phyloP scores from a whole-genome alignment of 2,113 vertebrate species.

The Brachyistius frenatus region DNA sequence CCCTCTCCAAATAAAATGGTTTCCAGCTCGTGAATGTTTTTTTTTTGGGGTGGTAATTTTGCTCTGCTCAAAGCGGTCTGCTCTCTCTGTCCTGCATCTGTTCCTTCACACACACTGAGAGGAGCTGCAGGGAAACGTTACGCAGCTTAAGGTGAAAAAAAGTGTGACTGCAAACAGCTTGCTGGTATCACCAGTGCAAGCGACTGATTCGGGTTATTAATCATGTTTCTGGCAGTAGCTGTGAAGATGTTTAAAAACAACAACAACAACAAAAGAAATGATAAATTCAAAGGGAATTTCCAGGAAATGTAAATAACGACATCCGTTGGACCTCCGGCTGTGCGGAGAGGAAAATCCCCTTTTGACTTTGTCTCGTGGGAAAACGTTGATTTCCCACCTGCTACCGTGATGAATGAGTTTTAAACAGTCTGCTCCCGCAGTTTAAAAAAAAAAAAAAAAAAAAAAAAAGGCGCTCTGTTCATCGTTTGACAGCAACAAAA shows the following conservation, averaged over 20 bases:
- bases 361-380: background rate
- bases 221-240: background rate
- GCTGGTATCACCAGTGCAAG: conserved; percentile 4
- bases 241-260: background rate
- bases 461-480: background rate
- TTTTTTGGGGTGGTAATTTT: conserved; percentile 29
- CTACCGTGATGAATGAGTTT: background rate
- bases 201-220: no score
- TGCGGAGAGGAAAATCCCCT: no score
- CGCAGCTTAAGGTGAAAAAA: background rate
- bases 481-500: no score
- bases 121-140: conserved; percentile 17
- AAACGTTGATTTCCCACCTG: background rate
- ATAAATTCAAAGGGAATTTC: no score
- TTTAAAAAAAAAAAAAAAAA: background rate
- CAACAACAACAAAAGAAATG: no score
- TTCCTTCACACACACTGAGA: background rate
- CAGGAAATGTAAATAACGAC: no score
- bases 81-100: conserved; percentile 32
- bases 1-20: conserved; percentile 11
- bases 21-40: conserved; percentile 39
- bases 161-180: conserved; percentile 1
- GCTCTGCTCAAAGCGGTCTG: conserved; percentile 23
- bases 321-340: no score
- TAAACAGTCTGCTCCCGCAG: background rate